These are phyloP conservation scores for Ondatra zibethicus DNA, from an alignment of 2,113 vertebrate genomes.

Conservation along the genomic window DNA sequence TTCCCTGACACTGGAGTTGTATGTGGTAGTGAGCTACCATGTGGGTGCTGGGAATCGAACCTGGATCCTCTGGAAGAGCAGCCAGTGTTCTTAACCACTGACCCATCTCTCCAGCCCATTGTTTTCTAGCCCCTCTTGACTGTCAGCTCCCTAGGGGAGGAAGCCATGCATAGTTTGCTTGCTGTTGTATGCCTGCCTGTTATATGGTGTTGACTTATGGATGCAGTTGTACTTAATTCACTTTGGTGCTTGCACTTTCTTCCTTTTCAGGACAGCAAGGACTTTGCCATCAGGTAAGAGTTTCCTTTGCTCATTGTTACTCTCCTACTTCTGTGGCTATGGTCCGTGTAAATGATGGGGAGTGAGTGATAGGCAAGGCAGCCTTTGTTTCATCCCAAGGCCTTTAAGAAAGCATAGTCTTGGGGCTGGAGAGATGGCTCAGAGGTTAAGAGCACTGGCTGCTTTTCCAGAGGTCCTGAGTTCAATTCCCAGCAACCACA, in stretches of 20 bases:
- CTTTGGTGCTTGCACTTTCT: constrained; percentile 48
- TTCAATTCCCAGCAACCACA: too few relatives aligned
- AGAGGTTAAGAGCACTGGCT: too few relatives aligned
- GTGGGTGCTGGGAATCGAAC: background rate
- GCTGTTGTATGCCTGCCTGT: background rate
- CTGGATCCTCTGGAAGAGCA: background rate
- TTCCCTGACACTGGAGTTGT: background rate
- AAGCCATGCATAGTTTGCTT: background rate
- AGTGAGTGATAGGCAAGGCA: background rate
- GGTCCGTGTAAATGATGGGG: background rate
- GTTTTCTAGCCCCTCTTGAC: background rate
- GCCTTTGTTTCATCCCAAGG: background rate
- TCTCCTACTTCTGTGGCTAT: too few relatives aligned
- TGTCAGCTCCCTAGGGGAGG: background rate
- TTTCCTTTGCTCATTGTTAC: background rate
- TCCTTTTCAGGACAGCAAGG: constrained; percentile 71
- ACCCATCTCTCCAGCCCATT: background rate
- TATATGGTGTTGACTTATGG: too few relatives aligned
- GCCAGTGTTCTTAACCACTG: background rate
- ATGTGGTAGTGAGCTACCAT: background rate
- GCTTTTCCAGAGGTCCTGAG: too few relatives aligned
- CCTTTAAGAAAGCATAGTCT: background rate
- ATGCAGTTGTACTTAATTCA: background rate
- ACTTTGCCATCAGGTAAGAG: constrained; percentile 75
- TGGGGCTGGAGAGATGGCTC: too few relatives aligned